Evolutionary conservation across 2,113 vertebrate species (phyloP).

Genomic region (Ceyx margarethae): DNA sequence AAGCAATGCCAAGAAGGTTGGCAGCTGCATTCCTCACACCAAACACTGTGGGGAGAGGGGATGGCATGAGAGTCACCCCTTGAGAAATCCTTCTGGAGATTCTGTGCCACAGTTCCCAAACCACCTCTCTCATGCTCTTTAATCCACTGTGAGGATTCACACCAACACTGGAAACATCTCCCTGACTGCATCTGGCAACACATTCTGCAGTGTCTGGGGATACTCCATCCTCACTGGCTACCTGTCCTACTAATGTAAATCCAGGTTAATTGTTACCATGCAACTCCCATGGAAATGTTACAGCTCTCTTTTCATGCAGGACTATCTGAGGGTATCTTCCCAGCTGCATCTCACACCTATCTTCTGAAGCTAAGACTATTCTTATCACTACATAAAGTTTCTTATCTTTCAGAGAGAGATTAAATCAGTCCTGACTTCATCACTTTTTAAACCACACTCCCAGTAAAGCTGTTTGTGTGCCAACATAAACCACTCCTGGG

Average conservation of each 20-base stretch:
- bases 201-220: neutral
- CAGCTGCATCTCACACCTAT: neutral
- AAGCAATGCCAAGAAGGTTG: neutral
- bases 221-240: neutral
- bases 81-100: neutral
- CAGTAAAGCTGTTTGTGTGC: neutral
- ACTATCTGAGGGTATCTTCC: neutral
- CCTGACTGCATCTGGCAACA: neutral
- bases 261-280: neutral
- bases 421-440: neutral
- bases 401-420: neutral
- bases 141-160: neutral
- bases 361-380: neutral
- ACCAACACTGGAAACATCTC: neutral
- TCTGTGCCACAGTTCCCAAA: neutral
- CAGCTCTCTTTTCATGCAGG: neutral
- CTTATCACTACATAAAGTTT: neutral
- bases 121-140: neutral
- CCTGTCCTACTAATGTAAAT: neutral
- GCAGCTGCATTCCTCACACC: neutral
- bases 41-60: neutral
- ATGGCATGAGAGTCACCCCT: neutral
- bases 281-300: neutral
- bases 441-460: neutral
- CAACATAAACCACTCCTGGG: neutral